These are phyloP conservation scores for Eueides isabella DNA, from an alignment of 1,140 invertebrate genomes.

Conservation along the genomic window DNA sequence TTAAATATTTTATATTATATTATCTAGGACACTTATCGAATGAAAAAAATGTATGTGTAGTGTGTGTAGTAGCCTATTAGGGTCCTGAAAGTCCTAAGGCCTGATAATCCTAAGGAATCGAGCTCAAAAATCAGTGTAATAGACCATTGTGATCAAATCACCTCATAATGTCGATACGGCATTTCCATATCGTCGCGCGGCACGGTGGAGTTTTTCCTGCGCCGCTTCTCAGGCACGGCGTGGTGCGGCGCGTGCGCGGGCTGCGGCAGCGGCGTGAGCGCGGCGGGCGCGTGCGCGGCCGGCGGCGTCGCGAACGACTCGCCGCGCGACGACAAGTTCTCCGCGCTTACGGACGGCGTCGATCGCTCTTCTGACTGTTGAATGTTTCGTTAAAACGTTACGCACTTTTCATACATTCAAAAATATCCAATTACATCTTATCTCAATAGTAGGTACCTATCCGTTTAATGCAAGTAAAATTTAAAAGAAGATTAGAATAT, in stretches of 20 bases:
- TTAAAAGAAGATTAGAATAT: neutral
- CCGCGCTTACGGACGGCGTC: conserved; percentile 76
- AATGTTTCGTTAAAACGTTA: neutral
- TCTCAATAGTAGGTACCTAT: no score
- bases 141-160: conserved; percentile 30
- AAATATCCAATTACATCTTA: neutral
- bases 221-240: conserved; percentile 64
- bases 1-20: no score
- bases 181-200: conserved; percentile 67
- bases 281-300: conserved; percentile 56
- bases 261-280: conserved; percentile 55
- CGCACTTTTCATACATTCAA: neutral
- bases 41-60: no score
- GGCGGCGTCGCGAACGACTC: conserved; percentile 70
- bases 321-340: conserved; percentile 74
- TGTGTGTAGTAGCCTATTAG: no score
- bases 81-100: no score
- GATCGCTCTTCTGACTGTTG: conserved; percentile 73
- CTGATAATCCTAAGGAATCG: no score
- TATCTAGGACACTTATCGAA: no score
- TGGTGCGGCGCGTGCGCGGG: conserved; percentile 50
- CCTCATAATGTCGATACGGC: conserved; percentile 71
- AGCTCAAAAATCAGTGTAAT: no score
- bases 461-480: no score
- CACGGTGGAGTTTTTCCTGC: conserved; percentile 71